phyloP scores from a whole-genome alignment of 2,113 vertebrate genomes.

The Corydoras maculifer region DNA sequence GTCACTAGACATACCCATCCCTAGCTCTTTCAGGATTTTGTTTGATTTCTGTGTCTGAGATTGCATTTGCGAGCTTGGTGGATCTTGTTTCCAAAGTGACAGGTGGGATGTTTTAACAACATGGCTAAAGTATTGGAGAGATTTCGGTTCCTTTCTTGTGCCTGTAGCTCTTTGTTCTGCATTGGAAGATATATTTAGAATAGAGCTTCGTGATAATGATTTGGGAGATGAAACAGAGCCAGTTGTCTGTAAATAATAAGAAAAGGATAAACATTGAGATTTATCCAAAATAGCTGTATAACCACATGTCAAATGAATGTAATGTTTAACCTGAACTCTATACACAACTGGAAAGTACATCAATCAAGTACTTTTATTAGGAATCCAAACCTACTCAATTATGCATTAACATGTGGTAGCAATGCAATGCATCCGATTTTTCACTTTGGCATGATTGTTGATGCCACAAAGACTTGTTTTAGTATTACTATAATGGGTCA shows the following conservation, averaged over 20 bases:
- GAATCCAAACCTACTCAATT: too few relatives aligned
- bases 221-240: constrained; percentile 62
- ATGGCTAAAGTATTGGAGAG: constrained; percentile 36
- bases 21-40: constrained; percentile 15
- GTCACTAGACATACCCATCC: neutral
- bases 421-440: too few relatives aligned
- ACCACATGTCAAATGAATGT: too few relatives aligned
- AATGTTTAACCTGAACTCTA: too few relatives aligned
- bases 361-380: too few relatives aligned
- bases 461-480: too few relatives aligned
- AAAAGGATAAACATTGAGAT: constrained; percentile 42
- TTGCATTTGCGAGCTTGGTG: neutral
- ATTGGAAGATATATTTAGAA: constrained; percentile 21
- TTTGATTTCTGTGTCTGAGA: constrained; percentile 5
- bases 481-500: too few relatives aligned
- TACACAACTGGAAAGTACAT: too few relatives aligned
- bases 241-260: constrained; percentile 79
- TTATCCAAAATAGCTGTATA: too few relatives aligned
- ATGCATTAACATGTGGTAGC: too few relatives aligned
- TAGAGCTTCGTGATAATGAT: constrained; percentile 53
- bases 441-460: too few relatives aligned
- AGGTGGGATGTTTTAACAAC: constrained; percentile 34
- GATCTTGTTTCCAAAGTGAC: constrained; percentile 31
- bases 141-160: constrained; percentile 5
- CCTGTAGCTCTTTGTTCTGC: constrained; percentile 28